These are phyloP conservation scores for Delichon dasypus DNA, from an alignment of 2,797 vertebrate species.

Conservation along the genomic window DNA sequence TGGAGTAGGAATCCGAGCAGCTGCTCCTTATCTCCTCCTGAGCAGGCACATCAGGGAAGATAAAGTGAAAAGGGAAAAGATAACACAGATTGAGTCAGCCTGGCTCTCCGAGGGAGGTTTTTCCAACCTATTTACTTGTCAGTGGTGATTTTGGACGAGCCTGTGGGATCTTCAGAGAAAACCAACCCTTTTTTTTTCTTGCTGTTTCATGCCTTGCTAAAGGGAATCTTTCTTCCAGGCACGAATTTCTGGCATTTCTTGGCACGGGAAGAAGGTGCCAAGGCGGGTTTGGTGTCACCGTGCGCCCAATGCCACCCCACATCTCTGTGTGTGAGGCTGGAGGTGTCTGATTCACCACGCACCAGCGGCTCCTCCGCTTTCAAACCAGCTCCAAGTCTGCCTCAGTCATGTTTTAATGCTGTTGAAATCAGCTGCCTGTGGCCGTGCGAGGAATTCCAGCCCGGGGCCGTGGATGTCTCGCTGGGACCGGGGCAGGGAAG, in stretches of 20 bases:
- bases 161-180: not conserved
- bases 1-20: fast-evolving
- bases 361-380: not conserved
- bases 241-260: not conserved
- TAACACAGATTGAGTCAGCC: not conserved
- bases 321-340: not conserved
- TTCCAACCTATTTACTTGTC: not conserved
- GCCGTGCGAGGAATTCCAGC: not conserved
- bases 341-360: not conserved
- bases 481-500: not conserved
- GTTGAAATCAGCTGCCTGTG: not conserved
- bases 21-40: not conserved
- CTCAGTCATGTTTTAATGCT: not conserved
- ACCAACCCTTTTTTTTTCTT: not conserved
- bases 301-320: not conserved
- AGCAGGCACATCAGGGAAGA: not conserved
- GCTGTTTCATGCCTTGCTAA: not conserved
- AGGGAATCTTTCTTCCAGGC: not conserved
- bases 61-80: not conserved
- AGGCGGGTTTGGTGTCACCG: fast-evolving
- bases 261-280: not conserved
- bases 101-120: not conserved
- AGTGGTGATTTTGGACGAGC: not conserved
- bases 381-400: not conserved
- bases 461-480: not conserved